Base-by-base conservation (phyloP, 2,888 invertebrate genomes). In the Acleris laterana region DNA sequence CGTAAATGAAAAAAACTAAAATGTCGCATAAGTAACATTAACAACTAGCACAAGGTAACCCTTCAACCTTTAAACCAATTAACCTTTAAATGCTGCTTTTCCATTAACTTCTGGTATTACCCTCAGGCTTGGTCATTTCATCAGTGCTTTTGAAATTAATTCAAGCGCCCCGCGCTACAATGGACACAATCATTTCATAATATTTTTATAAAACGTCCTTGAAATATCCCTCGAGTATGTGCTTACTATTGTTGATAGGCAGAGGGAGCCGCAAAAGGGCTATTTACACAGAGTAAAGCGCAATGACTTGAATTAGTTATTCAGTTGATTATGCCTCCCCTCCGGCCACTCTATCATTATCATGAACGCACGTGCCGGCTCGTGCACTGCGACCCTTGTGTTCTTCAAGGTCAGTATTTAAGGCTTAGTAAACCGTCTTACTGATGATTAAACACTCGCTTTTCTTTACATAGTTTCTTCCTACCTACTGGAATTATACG, bases 271-370 rank as follows among this genome's bases (percentile, higher is more conserved):
- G 84, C 85, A 84, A 89, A 87, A 89, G 87, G 87, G 82, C 82
- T 86, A 80, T 81, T 85, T 85, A 84, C 78, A 75, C 69, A 75
- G 76, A 84, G 80, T 83, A 86, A 88, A 86, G 85, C 84, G 88
- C 88, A 88, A 84, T 88, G 87, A 85, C 86, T 89, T 88, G 88
- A 91, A 93, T 93, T 92, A 91, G 93, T 91, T 86, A 92, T 93
- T 89, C 89, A 88, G 89, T 90, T 89, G 88, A 88, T 88, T 88
- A 88, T 84, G 78, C 82, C 82, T 85, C 91, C 90, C 90, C 90
- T 87, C 77, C 76, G 84, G 88, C 88, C 83, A 90, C 89, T 92
- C 88, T 89, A 89, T 90, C 89, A 91, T 92, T 92, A 91, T 85
- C 90, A 83, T 83, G 74, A 75, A 75, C 77, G 87, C 93, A 91